A percentile compares a stretch with the other conserved stretches of the same genome.
phyloP scores from a whole-genome alignment of 2,888 invertebrate species.

The Cheilosia vernalis region DNA sequence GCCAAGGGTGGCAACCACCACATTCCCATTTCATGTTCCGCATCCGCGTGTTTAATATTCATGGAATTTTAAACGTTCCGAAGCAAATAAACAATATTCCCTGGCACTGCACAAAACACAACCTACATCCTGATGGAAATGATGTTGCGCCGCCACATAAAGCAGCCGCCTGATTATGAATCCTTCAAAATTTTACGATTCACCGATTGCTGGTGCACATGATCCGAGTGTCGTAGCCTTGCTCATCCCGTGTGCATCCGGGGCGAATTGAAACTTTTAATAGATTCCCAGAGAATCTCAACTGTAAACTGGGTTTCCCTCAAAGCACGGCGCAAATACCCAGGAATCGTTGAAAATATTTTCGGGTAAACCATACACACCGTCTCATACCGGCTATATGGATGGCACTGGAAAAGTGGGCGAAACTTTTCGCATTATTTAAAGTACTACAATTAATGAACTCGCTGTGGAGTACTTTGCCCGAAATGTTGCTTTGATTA shows the following conservation, averaged over 20 bases:
- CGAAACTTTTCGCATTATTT: slow-evolving; percentile 53
- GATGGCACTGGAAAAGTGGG: slow-evolving; percentile 8
- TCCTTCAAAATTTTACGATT: slow-evolving; percentile 52
- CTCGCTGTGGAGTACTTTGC: slow-evolving; percentile 18
- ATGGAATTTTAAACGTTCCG: slow-evolving; percentile 71
- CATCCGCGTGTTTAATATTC: slow-evolving; percentile 63
- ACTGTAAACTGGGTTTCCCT: slow-evolving; percentile 26
- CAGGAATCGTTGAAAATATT: slow-evolving; percentile 24
- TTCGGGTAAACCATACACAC: slow-evolving; percentile 28
- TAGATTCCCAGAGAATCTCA: slow-evolving; percentile 48
- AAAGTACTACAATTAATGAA: slow-evolving; percentile 63
- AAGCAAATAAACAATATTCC: slow-evolving; percentile 69
- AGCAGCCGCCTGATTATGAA: slow-evolving; percentile 53
- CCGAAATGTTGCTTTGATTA: slow-evolving; percentile 41
- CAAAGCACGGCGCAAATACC: neutral
- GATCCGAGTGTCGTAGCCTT: slow-evolving; percentile 1
- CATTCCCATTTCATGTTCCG: slow-evolving; percentile 24
- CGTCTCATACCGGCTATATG: neutral
- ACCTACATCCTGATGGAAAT: neutral
- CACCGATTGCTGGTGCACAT: slow-evolving; percentile 40
- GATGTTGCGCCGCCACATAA: slow-evolving; percentile 13
- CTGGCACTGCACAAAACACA: neutral
- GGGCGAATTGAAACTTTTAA: slow-evolving; percentile 42
- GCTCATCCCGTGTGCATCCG: neutral
- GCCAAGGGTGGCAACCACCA: slow-evolving; percentile 13